Conservation (phyloP, 2,113 vertebrate species). For the Rhizomys pruinosus region DNA sequence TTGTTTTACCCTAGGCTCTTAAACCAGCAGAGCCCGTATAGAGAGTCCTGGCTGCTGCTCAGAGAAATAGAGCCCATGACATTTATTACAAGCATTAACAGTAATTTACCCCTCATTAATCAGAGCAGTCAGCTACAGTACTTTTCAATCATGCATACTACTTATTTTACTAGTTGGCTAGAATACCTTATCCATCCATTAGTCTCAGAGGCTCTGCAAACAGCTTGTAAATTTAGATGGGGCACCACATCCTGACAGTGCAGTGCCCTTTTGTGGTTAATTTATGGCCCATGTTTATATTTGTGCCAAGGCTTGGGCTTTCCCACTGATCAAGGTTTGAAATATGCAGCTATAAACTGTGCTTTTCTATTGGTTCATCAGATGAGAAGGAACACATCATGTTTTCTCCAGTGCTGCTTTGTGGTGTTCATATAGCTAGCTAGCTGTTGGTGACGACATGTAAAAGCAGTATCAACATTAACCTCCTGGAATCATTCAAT, state of each 20-base stretch:
- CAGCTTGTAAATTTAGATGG: constrained; percentile 82
- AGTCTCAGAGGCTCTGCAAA: constrained; percentile 81
- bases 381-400: constrained; percentile 54
- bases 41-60: constrained; percentile 43
- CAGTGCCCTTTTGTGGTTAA: constrained; percentile 75
- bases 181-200: constrained; percentile 84
- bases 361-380: constrained; percentile 30
- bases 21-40: constrained; percentile 31
- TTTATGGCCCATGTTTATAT: constrained; percentile 81
- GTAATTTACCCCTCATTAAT: constrained; percentile 83
- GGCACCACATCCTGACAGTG: constrained; percentile 64
- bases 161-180: constrained; percentile 81
- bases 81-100: constrained; percentile 82
- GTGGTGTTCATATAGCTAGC: background rate
- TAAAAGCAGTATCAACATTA: background rate
- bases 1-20: constrained; percentile 74
- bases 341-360: constrained; percentile 79
- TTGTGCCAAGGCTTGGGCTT: constrained; percentile 79
- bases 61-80: constrained; percentile 78
- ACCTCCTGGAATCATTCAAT: constrained; percentile 24
- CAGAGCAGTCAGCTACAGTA: constrained; percentile 73
- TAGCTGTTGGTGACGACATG: constrained; percentile 44
- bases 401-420: constrained; percentile 21
- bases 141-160: constrained; percentile 82
- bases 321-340: constrained; percentile 77